Evolutionary conservation across 2,888 invertebrate genomes (phyloP).

Genomic region (Sisyra terminalis): DNA sequence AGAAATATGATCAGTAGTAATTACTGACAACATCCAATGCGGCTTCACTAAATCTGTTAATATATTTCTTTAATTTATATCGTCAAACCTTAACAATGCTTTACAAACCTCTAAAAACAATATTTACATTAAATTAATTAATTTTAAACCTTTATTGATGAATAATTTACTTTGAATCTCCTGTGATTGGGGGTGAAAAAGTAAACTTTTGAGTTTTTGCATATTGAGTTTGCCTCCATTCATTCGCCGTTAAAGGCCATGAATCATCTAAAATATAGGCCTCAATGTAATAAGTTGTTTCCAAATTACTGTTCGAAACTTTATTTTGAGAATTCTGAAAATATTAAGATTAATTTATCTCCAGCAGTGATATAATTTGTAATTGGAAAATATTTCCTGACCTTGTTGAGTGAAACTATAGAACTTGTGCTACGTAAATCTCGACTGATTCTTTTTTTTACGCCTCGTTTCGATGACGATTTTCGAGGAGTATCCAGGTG

Average conservation of each 20-base stretch:
- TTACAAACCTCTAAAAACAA: neutral
- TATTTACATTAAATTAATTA: neutral
- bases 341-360: neutral
- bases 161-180: neutral
- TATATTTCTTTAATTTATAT: neutral
- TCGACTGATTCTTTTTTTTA: conserved; percentile 4
- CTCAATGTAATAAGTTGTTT: conserved; percentile 15
- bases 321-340: neutral
- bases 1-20: conserved; percentile 13
- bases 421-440: conserved; percentile 14
- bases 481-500: neutral
- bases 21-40: conserved; percentile 17
- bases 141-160: neutral
- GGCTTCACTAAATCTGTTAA: conserved; percentile 13
- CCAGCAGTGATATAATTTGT: neutral
- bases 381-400: no score
- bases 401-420: conserved; percentile 8
- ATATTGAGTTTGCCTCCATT: conserved; percentile 19
- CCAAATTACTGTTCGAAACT: neutral
- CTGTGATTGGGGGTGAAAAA: neutral
- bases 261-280: conserved; percentile 22
- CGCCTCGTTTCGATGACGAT: neutral
- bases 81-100: no score
- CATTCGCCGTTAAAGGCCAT: conserved; percentile 25
- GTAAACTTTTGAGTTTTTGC: neutral